Base-by-base conservation (phyloP, 2,888 invertebrate genomes). In the Chrysolina americana region DNA sequence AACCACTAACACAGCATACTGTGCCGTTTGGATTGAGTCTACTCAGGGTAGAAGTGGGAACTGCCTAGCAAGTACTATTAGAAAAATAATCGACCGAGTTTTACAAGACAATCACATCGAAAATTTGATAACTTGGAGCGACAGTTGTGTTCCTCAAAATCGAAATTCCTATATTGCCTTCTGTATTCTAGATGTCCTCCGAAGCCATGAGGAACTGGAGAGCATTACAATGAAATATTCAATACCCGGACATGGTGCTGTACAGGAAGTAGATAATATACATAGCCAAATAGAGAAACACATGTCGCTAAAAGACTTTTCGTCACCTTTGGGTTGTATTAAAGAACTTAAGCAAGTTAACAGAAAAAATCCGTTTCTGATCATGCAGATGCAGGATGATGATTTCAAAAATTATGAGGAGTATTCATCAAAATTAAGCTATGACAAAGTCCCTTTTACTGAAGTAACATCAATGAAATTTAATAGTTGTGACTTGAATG, bases 221-320 rank as follows among this genome's bases (percentile, higher is more conserved):
- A 41, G 44, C 21, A 21, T 65, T 19, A 65, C 21, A 19, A 65
- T 65, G 44, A 65, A 65, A 28, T 78, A 76, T 73, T 81, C 81
- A 17, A 68, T 79, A 70, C 78, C 79, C 8, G 81, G 81, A 19
- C 78, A 81, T 66, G 78, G 78, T 15, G 80, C 79, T 59, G 76
- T 81, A 13, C 81, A 81, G 70, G 80, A 81, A 73, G 79, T 81
- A 1, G 81, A 80, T 69, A 70, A 70, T 56, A 68, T 75, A 9
- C 81, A 81, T 65, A 80, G 81, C 62, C 44, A 75, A n/a, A n/a
- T n/a, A 82, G 80, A 56, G 80, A 80, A 78, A 44, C 44, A 44
- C 44, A 44, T 44, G 44, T 44, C 44, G 44, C 44, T 44, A 8
- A 44, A 44, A 71, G 73, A 68, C 71, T 75, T 69, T 65, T 78